A percentile compares a stretch with the other conserved stretches of the same genome.
phyloP scores from a whole-genome alignment of 2,113 vertebrate genomes.

The Corvus moneduloides region DNA sequence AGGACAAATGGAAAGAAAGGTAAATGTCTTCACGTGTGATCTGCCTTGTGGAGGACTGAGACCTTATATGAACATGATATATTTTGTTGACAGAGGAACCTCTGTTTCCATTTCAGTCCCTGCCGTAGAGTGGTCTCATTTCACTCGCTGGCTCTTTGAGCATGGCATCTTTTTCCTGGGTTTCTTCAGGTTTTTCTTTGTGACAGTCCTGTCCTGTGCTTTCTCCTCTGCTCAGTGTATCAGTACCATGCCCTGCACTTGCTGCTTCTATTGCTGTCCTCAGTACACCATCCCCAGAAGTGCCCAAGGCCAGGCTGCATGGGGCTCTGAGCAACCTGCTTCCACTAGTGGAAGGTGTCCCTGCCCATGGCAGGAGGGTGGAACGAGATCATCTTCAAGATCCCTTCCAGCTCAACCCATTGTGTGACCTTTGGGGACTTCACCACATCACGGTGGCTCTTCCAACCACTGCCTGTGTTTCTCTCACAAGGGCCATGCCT shows the following conservation, averaged over 20 bases:
- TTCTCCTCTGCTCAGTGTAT: background rate
- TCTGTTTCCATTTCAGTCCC: background rate
- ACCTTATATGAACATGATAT: accelerated
- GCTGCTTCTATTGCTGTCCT: background rate
- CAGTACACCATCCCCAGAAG: accelerated
- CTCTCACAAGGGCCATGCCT: accelerated
- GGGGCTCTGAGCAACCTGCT: background rate
- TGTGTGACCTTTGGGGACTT: background rate
- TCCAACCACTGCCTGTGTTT: background rate
- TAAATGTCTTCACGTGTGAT: background rate
- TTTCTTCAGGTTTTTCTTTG: background rate
- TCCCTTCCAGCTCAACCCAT: background rate
- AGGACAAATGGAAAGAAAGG: background rate
- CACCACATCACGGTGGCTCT: accelerated
- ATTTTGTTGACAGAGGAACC: background rate
- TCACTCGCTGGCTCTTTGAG: background rate
- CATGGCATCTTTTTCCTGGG: too few species aligned
- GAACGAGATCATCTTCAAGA: too few species aligned
- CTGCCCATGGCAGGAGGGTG: too few species aligned
- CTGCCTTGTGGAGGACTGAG: background rate
- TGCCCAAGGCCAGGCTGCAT: background rate
- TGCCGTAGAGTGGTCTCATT: background rate
- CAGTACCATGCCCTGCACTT: background rate
- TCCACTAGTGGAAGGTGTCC: too few species aligned
- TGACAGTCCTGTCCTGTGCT: background rate